Evolutionary conservation across 2,888 invertebrate species (phyloP), one percentile per base, ranked within the genome.

Genomic region (Rhingia campestris): DNA sequence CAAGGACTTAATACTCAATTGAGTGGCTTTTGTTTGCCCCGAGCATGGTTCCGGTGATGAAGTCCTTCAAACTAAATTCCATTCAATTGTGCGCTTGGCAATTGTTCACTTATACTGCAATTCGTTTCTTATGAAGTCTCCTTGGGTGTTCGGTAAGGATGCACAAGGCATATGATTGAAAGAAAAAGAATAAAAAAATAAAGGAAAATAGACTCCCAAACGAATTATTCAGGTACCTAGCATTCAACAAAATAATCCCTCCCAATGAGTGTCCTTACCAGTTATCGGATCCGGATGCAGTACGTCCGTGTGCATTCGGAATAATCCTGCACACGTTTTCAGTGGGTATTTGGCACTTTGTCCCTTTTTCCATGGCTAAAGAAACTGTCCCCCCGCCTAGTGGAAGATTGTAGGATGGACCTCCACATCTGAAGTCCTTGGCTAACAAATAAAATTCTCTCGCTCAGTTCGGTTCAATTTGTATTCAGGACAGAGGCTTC

Each of bases 401-500:
- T 47, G 14, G 47, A 56, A 22, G 22, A 22, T 22, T 1, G 22
- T 22, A 22, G 22, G 22, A 22, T 2, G 22, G 54, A 9, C 10
- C 35, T 7, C 51, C 6, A 22, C 37, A 58, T 41, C 54, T 69
- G 47, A 70, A 81, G 70, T 81, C 81, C 70, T 81, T 76, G 6
- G 76, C 51, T 30, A 72, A 81, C 76, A 76, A 81, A 81, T 70
- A 70, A 70, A 76, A 76, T 58, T 76, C 76, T 70, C 81, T 49
- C 53, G 53, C 54, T 77, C 59, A 51, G 77, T 81, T 73, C 70
- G 56, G 56, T 75, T 76, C 81, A 81, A 85, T 85, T 85, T 85
- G 85, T 85, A 85, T 85, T 75, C 85, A 81, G 81, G 81, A 47
- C 85, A 81, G 59, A 70, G 76, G 61, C 66, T 76, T 85, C 85